Base-by-base conservation (phyloP, 2,797 vertebrate genomes). In the Spea hammondii region DNA sequence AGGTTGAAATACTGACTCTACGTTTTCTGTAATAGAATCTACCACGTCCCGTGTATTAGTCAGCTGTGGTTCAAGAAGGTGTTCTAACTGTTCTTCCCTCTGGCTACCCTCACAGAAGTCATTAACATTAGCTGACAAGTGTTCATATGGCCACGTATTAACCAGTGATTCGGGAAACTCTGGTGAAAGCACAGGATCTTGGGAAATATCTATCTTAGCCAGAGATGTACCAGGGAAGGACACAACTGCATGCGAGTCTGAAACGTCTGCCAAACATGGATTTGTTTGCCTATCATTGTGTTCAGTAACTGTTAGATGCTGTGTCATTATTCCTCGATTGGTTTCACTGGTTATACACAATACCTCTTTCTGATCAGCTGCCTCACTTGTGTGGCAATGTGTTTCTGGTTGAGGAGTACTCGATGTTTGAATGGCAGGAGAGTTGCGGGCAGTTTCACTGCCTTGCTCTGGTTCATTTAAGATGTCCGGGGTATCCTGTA, bases 381-480 rank as follows among this genome's bases (percentile, higher is more conserved):
- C 8, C 10, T 77, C 75, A 74, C 14, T 10, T n/a, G 13, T 7
- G 53, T 47, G 47, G 17, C 45, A 48, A 14, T 59, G 47, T 14
- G 4, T 66, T 53, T 44, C 64, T n/a, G 14, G 45, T 47, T 17
- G 5, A 51, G 8, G 8, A 53, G 6, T 60, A 47, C n/a, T 32
- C n/a, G 14, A 53, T 8, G 32, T 46, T n/a, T 68, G 47, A 11
- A 13, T 12, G 13, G 44, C 32, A 9, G 8, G 4, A 0, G 8
- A 8, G 57, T 57, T 50, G 45, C 57, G 32, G 4, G 77, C 70
- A 57, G 88, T 83, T 13, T 85, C 76, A 0, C 79, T 88, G 78
- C 84, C 8, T 51, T 88, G 86, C 70, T 86, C 64, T 45, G 74
- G 7, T 48, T 14, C 9, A 11, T 54, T 14, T 48, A 8, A 9